phyloP scores from a whole-genome alignment of 2,113 vertebrate genomes.

The Tragelaphus imberbis region DNA sequence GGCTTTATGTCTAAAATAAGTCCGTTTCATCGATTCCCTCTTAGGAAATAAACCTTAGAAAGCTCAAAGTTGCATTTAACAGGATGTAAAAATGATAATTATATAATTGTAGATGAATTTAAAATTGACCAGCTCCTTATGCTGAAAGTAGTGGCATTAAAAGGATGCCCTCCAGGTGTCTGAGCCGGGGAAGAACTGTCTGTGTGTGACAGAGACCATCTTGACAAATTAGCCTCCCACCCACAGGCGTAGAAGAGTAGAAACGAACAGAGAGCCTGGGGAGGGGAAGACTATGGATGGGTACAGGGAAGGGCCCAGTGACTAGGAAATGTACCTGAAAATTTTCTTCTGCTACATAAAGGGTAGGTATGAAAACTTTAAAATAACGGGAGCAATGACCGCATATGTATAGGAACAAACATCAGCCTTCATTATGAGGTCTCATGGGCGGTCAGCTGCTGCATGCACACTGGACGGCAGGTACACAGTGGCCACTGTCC shows the following conservation, averaged over 20 bases:
- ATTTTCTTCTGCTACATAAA: neutral
- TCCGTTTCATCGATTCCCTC: slow-evolving; percentile 51
- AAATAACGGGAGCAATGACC: neutral
- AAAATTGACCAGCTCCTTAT: neutral
- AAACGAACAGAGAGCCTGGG: neutral
- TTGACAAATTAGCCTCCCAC: neutral
- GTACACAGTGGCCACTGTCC: fast-evolving
- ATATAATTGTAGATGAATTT: slow-evolving; percentile 58
- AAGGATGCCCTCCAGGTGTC: neutral
- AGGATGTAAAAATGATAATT: slow-evolving; percentile 68
- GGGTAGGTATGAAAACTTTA: neutral
- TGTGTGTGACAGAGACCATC: neutral
- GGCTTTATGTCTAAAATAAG: slow-evolving; percentile 36
- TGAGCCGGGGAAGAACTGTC: neutral
- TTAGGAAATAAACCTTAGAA: slow-evolving; percentile 62
- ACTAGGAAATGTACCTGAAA: neutral
- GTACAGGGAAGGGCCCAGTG: neutral
- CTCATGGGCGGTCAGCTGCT: fast-evolving
- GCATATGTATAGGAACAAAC: neutral
- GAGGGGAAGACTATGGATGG: neutral
- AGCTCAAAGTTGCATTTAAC: slow-evolving; percentile 59
- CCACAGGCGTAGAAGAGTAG: too few relatives aligned
- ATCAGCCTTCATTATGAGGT: neutral
- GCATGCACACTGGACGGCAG: fast-evolving
- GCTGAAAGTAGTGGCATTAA: neutral